Conservation (phyloP, 2,113 vertebrate genomes). For the Regulus satrapa region DNA sequence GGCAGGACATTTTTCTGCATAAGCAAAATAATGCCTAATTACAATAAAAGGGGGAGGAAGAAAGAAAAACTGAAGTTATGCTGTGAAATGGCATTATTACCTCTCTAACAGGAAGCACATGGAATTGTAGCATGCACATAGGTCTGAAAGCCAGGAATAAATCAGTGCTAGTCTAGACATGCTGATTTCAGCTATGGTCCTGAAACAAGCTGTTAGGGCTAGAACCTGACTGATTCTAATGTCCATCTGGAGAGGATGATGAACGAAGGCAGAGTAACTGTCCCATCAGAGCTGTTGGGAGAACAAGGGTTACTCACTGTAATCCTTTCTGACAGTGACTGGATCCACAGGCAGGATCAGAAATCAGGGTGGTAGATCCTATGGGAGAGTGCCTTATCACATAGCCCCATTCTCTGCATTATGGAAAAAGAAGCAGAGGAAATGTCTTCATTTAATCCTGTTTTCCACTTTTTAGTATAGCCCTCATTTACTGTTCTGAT, state of each 20-base stretch:
- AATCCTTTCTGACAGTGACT: background rate
- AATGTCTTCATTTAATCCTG: background rate
- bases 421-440: background rate
- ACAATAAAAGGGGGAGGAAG: background rate
- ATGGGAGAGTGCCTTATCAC: background rate
- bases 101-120: constrained; percentile 40
- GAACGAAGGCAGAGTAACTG: background rate
- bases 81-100: constrained; percentile 26
- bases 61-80: background rate
- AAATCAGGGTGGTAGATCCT: background rate
- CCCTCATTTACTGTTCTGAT: background rate
- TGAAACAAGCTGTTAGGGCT: constrained; percentile 18
- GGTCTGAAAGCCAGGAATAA: constrained; percentile 47
- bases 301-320: background rate
- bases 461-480: background rate
- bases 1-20: background rate
- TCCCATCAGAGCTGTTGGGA: background rate
- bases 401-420: background rate
- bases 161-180: constrained; percentile 38
- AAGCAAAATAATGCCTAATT: background rate
- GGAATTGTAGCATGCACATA: constrained; percentile 3
- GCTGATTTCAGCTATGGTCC: constrained; percentile 43
- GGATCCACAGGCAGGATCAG: background rate
- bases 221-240: background rate
- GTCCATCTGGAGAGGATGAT: background rate